These are phyloP conservation scores for Drosophila falleni DNA, from an alignment of 2,888 invertebrate species.

Conservation along the genomic window DNA sequence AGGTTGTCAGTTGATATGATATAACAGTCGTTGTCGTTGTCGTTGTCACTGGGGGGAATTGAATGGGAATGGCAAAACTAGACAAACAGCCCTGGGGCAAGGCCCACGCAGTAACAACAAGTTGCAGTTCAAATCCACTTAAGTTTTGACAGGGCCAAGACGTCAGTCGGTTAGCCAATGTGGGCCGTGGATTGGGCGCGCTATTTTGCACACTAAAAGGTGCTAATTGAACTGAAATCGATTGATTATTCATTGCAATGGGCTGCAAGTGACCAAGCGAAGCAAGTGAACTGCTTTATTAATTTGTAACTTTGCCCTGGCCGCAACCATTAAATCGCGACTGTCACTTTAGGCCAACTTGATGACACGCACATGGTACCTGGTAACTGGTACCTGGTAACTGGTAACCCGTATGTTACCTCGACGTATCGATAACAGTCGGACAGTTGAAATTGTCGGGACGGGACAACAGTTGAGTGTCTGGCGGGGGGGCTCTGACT, in stretches of 20 bases:
- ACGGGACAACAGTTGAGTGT: conserved; percentile 13
- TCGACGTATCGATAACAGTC: conserved; percentile 67
- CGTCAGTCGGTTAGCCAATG: conserved; percentile 11
- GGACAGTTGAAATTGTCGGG: conserved; percentile 21
- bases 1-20: conserved; percentile 35
- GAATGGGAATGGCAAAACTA: conserved; percentile 17
- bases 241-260: conserved; percentile 77
- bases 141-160: conserved; percentile 69
- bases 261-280: conserved; percentile 28
- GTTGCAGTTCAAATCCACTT: conserved; percentile 59
- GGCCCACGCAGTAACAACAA: conserved; percentile 48
- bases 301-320: conserved; percentile 78
- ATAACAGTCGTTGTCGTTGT: conserved; percentile 13
- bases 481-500: conserved; percentile 33
- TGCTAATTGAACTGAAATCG: conserved; percentile 82
- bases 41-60: conserved; percentile 12
- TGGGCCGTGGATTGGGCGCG: conserved; percentile 64
- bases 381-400: conserved; percentile 32
- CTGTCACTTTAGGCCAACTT: conserved; percentile 84
- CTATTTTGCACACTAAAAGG: conserved; percentile 83
- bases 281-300: conserved; percentile 65
- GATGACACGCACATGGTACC: conserved; percentile 83
- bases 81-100: conserved; percentile 39
- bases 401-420: conserved; percentile 16
- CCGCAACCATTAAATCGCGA: conserved; percentile 84